phyloP scores from a whole-genome alignment of 2,888 invertebrate genomes.

The Hyppa rectilinea region DNA sequence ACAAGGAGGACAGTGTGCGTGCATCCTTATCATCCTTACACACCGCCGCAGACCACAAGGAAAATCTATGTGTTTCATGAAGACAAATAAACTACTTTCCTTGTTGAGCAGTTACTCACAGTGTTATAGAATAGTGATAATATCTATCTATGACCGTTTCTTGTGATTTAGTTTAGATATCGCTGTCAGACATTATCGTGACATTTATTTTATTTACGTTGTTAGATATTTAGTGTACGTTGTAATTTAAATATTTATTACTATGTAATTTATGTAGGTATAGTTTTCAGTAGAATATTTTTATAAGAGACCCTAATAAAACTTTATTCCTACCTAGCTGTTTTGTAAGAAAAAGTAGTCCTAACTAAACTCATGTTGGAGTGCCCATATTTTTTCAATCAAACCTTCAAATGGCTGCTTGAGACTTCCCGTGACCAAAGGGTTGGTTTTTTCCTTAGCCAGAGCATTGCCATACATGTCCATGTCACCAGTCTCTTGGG shows the following conservation, averaged over 20 bases:
- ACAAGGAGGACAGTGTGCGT: slow-evolving; percentile 83
- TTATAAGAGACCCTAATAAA: slow-evolving; percentile 2
- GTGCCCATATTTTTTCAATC: too few species aligned
- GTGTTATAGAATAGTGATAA: slow-evolving; percentile 34
- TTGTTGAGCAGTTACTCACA: slow-evolving; percentile 22
- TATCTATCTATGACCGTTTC: slow-evolving; percentile 33
- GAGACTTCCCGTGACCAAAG: too few species aligned
- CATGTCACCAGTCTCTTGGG: too few species aligned
- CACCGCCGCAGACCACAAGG: slow-evolving; percentile 84
- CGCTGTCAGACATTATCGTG: slow-evolving; percentile 41
- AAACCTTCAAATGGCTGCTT: too few species aligned
- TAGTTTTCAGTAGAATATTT: slow-evolving; percentile 13
- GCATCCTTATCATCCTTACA: slow-evolving; percentile 87
- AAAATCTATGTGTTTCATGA: slow-evolving; percentile 81
- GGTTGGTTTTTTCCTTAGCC: too few species aligned
- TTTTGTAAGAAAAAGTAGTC: neutral
- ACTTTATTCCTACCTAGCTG: neutral
- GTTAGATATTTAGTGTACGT: slow-evolving; percentile 6
- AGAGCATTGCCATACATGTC: too few species aligned
- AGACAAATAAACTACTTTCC: slow-evolving; percentile 67
- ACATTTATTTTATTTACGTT: slow-evolving; percentile 29
- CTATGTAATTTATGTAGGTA: neutral
- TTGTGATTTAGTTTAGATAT: slow-evolving; percentile 47
- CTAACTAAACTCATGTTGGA: too few species aligned
- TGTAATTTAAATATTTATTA: slow-evolving; percentile 26